A percentile compares a stretch with the other conserved stretches of the same genome.
These are phyloP conservation scores for Ecliptopera silaceata DNA, from an alignment of 2,888 invertebrate genomes.

Conservation along the genomic window DNA sequence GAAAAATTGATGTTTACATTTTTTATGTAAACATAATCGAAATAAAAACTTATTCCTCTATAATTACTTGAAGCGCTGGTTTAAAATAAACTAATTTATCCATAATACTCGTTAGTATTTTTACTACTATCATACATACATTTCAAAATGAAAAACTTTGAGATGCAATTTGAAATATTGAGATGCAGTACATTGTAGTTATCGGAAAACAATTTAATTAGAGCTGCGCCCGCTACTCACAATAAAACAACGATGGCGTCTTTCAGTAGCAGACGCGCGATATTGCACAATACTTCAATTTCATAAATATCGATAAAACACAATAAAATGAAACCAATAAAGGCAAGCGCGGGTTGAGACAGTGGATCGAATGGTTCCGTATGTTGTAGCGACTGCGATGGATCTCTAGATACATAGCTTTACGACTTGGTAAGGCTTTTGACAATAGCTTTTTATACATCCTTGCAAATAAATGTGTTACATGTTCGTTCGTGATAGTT, in stretches of 20 bases:
- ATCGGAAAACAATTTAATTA: conserved; percentile 14
- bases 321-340: conserved; percentile 15
- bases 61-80: too few relatives aligned
- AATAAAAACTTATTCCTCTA: too few relatives aligned
- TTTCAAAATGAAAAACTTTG: too few relatives aligned
- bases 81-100: too few relatives aligned
- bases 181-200: background rate
- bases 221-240: conserved; percentile 2
- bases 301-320: conserved; percentile 10
- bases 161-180: too few relatives aligned
- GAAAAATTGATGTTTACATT: too few relatives aligned
- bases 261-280: conserved; percentile 8
- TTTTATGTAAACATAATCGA: too few relatives aligned
- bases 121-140: too few relatives aligned
- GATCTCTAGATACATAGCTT: background rate
- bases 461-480: too few relatives aligned
- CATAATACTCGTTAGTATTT: too few relatives aligned
- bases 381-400: background rate
- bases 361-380: conserved; percentile 3
- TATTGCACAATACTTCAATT: conserved; percentile 16
- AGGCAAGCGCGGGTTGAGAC: background rate
- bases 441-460: too few relatives aligned
- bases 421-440: background rate
- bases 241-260: conserved; percentile 17
- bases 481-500: too few relatives aligned